These are phyloP conservation scores for Sebastes alutus DNA, from an alignment of 2,797 vertebrate species.

Conservation along the genomic window DNA sequence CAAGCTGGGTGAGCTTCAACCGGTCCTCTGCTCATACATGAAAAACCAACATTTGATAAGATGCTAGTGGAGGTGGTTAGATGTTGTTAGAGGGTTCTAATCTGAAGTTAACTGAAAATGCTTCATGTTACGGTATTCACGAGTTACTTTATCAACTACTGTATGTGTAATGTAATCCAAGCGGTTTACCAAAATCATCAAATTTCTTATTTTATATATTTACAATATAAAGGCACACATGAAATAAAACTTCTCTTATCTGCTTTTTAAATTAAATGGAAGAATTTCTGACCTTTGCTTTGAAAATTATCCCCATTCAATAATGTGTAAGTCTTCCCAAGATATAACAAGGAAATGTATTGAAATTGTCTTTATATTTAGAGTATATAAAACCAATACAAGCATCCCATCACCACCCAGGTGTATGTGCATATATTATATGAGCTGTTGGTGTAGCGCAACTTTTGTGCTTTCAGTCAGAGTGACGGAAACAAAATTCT, in stretches of 20 bases:
- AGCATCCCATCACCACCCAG: background rate
- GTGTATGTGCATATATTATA: background rate
- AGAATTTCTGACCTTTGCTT: background rate
- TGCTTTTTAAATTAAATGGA: background rate
- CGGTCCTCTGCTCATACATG: background rate
- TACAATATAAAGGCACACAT: background rate
- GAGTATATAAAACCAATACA: background rate
- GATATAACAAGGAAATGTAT: background rate
- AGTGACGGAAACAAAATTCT: background rate
- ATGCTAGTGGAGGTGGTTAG: background rate
- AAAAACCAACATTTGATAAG: background rate
- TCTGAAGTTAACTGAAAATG: background rate
- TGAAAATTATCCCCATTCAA: background rate
- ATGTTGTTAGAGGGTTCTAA: background rate
- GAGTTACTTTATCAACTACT: background rate
- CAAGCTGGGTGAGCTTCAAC: constrained; percentile 82
- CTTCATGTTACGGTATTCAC: background rate
- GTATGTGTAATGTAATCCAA: background rate
- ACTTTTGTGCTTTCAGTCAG: background rate
- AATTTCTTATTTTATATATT: background rate
- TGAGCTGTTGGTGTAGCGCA: background rate
- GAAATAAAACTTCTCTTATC: background rate
- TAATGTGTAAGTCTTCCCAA: background rate
- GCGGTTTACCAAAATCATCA: background rate
- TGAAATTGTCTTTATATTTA: background rate